Conservation (phyloP, 2,888 invertebrate genomes). For the Drosophila differens region DNA sequence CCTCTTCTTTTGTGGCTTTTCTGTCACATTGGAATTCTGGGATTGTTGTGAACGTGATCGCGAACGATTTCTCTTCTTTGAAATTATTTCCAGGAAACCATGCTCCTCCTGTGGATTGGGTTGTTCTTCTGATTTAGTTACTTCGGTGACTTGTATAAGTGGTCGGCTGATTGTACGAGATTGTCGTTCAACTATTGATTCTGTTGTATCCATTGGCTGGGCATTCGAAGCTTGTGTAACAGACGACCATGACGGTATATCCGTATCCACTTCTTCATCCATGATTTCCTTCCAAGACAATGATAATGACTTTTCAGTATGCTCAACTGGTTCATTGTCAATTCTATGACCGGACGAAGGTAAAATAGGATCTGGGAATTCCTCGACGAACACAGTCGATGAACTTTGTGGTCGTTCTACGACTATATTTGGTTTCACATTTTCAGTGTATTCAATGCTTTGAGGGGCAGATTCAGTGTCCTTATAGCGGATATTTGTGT, state of each 20-base stretch:
- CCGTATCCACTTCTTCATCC: slow-evolving; percentile 69
- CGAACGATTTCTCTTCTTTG: slow-evolving; percentile 86
- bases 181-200: slow-evolving; percentile 45
- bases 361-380: slow-evolving; percentile 63
- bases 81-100: slow-evolving; percentile 86
- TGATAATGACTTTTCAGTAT: slow-evolving; percentile 32
- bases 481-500: slow-evolving; percentile 70
- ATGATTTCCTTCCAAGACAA: slow-evolving; percentile 78
- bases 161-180: slow-evolving; percentile 74
- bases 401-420: slow-evolving; percentile 20
- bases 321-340: slow-evolving; percentile 15
- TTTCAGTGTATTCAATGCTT: slow-evolving; percentile 11
- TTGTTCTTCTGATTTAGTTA: slow-evolving; percentile 30
- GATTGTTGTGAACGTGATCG: slow-evolving; percentile 86
- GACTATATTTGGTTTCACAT: background rate
- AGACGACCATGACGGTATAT: slow-evolving; percentile 71
- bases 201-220: slow-evolving; percentile 10
- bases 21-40: slow-evolving; percentile 75
- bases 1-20: slow-evolving; percentile 86
- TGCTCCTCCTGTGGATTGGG: slow-evolving; percentile 78
- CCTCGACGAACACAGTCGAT: slow-evolving; percentile 23
- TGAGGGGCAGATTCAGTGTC: slow-evolving; percentile 27
- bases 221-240: slow-evolving; percentile 49
- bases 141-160: slow-evolving; percentile 72
- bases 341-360: slow-evolving; percentile 17